Evolutionary conservation across 2,888 invertebrate species (phyloP), one percentile per base, ranked within the genome.

Genomic region (Chymomyza caudatula): DNA sequence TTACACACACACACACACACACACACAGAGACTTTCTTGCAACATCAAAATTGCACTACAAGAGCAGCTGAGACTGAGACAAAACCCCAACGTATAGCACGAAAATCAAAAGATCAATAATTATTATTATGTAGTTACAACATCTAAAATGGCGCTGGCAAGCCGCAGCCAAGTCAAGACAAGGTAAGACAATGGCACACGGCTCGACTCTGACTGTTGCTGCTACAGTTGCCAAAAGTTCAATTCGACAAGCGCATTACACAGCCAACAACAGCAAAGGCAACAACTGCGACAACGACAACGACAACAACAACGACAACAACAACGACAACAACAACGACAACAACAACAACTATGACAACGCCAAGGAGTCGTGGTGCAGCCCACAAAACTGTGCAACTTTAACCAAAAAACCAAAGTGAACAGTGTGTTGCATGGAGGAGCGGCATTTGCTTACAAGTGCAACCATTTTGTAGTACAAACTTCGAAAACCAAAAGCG

Each of bases 381-480:
- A 59, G 51, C 51, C 42, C 54, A 47, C 20, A 49, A 63, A 44
- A 47, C 58, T 60, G 56, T 65, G 63, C 67, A 63, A 65, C 53
- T 64, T 59, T 47, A 13, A 25, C 47, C 47, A 47, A 13, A 37
- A 47, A 19, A 47, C 17, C 19, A 15, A 15, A 44, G 15, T 17
- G 44, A n/a, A n/a, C 13, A 17, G n/a, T 13, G 44, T 15, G n/a
- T 6, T 1, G 47, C 43, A 13, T 8, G 6, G 55, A 64, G 49
- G 60, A 44, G 19, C 2, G 64, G 71, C 69, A 70, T 74, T 83
- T 78, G 76, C 78, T 78, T 76, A 79, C 86, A 86, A 87, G 79
- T 88, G 88, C 87, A 87, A 88, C 87, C 87, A 88, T 88, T 88
- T 88, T 88, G 87, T 86, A 79, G 77, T 79, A 83, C 82, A 86